phyloP scores from a whole-genome alignment of 2,113 vertebrate species.

The Stomatorhinus ivindoensis region DNA sequence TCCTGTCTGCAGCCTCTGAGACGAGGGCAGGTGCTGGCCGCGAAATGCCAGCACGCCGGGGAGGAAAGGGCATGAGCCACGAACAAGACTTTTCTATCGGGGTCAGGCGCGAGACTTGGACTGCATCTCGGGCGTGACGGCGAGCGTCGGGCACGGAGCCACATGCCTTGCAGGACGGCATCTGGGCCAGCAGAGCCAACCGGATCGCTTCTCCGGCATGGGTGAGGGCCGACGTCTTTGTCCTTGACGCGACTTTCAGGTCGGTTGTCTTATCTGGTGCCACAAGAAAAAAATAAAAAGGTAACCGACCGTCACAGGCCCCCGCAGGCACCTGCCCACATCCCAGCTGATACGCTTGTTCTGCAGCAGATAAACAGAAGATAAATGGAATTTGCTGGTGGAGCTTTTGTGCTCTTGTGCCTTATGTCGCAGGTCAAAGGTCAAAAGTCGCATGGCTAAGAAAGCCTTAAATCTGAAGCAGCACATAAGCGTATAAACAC shows the following conservation, averaged over 20 bases:
- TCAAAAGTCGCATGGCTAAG: background rate
- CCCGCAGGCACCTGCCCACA: background rate
- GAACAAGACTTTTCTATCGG: background rate
- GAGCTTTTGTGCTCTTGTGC: background rate
- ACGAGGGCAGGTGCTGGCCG: background rate
- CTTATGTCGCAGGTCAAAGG: slow-evolving; percentile 8
- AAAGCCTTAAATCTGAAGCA: too few species aligned
- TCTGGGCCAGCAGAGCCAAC: background rate
- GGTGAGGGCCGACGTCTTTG: background rate
- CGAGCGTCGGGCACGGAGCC: background rate
- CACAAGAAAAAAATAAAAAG: background rate
- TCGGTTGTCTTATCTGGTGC: background rate
- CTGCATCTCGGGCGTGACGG: background rate
- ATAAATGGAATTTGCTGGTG: background rate
- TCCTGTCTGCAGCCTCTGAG: background rate
- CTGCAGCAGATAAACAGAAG: background rate
- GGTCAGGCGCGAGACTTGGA: background rate
- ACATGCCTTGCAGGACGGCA: background rate
- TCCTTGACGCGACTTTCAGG: background rate
- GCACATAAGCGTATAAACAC: background rate
- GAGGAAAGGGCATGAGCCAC: background rate
- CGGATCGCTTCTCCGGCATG: background rate
- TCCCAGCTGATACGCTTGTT: background rate
- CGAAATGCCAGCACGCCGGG: background rate
- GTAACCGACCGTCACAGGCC: background rate